Evolutionary conservation across 2,113 vertebrate species (phyloP).

Genomic region (Hiodon tergisus): DNA sequence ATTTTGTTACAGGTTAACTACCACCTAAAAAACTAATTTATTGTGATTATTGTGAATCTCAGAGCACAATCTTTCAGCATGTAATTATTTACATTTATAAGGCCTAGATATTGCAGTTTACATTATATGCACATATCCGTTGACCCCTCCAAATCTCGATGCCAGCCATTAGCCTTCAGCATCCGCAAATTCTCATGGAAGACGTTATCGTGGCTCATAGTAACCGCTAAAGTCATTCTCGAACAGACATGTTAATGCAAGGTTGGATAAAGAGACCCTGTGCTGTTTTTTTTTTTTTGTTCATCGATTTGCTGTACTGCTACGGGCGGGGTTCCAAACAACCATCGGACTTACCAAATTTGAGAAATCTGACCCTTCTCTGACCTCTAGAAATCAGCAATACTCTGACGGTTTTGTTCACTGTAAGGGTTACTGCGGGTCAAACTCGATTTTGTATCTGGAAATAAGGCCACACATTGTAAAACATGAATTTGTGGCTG

Average conservation of each 20-base stretch:
- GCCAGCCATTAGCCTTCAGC: too few relatives aligned
- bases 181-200: too few relatives aligned
- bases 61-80: too few relatives aligned
- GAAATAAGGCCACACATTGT: background rate
- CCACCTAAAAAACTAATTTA: too few relatives aligned
- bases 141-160: too few relatives aligned
- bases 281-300: background rate
- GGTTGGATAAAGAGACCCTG: background rate
- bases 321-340: background rate
- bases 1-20: too few relatives aligned
- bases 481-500: background rate
- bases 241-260: background rate
- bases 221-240: too few relatives aligned
- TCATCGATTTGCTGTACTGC: constrained; percentile 15
- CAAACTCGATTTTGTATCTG: constrained; percentile 7
- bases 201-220: too few relatives aligned
- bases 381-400: background rate
- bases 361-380: background rate
- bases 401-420: background rate
- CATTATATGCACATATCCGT: too few relatives aligned
- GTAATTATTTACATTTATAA: too few relatives aligned
- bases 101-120: too few relatives aligned
- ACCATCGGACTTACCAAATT: background rate
- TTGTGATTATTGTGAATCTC: too few relatives aligned
- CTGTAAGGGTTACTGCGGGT: background rate